These are phyloP conservation scores for Nesospiza acunhae DNA, from an alignment of 2,113 vertebrate genomes.

Conservation along the genomic window DNA sequence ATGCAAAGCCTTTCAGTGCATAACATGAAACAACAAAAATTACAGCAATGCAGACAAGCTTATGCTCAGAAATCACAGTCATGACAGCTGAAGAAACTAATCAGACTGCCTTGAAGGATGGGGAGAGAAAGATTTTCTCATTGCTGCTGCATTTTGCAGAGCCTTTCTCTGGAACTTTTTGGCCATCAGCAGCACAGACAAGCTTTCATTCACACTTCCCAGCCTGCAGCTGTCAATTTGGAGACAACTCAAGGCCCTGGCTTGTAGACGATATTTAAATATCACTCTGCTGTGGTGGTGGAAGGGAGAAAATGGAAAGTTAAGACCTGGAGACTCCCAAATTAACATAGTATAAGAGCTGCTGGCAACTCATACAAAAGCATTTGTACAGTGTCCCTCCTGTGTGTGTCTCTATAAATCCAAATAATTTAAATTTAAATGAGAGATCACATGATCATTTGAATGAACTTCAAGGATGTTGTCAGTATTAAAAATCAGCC, in stretches of 20 bases:
- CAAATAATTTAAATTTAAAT: not conserved
- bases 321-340: not conserved
- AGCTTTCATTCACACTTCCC: constrained; percentile 87
- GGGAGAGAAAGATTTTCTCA: not conserved
- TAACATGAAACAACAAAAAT: not conserved
- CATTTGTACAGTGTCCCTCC: not conserved
- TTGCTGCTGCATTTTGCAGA: not conserved
- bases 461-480: not conserved
- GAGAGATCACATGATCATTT: not conserved
- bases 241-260: constrained; percentile 81
- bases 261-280: constrained; percentile 88
- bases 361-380: not conserved
- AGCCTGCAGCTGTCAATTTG: constrained; percentile 88
- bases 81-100: not conserved
- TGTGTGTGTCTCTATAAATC: not conserved
- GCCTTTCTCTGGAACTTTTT: constrained; percentile 81
- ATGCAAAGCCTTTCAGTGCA: not conserved
- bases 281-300: constrained; percentile 84
- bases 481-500: not conserved
- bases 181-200: constrained; percentile 84
- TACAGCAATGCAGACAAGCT: not conserved
- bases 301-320: not conserved
- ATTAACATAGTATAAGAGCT: not conserved
- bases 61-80: not conserved
- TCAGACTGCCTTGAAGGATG: not conserved